Evolutionary conservation across 1,140 invertebrate genomes (phyloP), one percentile per base, ranked within the genome.

Genomic region (Heliconius nattereri): DNA sequence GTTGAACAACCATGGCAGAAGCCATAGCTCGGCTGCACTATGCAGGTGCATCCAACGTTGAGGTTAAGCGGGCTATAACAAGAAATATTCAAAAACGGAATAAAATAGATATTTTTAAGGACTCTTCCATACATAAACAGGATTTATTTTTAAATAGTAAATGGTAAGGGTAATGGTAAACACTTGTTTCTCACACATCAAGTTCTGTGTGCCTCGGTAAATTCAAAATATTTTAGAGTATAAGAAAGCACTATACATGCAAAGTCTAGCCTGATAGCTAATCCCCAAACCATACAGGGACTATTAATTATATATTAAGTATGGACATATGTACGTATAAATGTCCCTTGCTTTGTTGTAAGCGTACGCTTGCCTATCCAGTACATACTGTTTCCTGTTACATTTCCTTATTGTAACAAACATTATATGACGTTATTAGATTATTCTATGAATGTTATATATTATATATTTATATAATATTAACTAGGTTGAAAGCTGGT

Each of bases 351-450:
- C 71, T 78, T 73, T 78, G 71, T 78, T 74, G 32, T 9, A 26
- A 40, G 57, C 49, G 60, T 52, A 74, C 52, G 66, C 72, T 49
- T 54, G 32, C 77, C 37, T 35, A 35, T 49, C 32, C 35, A 66
- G 52, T 66, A 54, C 74, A 77, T 76, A 71, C 66, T 81, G 79
- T 85, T 85, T 83, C 81, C 83, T 84, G 83, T 80, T 78, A 83
- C 76, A 82, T 83, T 84, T 84, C 85, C 85, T 84, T 82, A 79
- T 84, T 82, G 72, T 73, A 71, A 75, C 71, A 75, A 76, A 74
- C 37, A 74, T 37, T 78, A 74, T 37, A 29, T 60, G 74, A 75
- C 74, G 74, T 54, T 29, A 75, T 60, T 52, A 75, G n/a, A 75
- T 75, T 75, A 57, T 75, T 57, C 74, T 75, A 75, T 75, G 49